Conservation (phyloP, 2,797 vertebrate species). For the Gymnopithys bicolor region DNA sequence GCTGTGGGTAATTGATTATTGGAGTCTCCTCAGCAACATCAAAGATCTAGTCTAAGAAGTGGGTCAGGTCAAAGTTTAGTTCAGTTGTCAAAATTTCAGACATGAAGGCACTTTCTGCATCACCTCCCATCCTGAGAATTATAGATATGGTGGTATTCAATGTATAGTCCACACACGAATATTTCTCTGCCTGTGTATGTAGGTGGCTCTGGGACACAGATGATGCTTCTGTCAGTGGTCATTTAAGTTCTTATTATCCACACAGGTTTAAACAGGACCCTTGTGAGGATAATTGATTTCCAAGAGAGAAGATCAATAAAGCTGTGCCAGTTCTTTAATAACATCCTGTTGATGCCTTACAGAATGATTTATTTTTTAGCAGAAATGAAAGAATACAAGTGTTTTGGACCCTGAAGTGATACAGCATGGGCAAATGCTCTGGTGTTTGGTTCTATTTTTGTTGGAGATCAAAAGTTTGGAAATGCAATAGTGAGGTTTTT, state of each 20-base stretch:
- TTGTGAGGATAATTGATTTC: neutral
- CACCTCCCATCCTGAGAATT: neutral
- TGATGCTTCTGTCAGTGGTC: neutral
- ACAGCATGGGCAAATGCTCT: accelerated
- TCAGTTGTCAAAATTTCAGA: neutral
- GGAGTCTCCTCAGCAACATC: neutral
- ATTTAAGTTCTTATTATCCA: neutral
- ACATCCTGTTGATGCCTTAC: neutral
- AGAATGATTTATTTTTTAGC: neutral
- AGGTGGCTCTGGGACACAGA: neutral
- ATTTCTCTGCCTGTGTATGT: accelerated
- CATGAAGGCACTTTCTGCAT: neutral
- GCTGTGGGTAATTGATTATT: neutral
- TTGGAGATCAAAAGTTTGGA: neutral
- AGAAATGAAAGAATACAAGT: neutral
- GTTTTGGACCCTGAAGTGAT: neutral
- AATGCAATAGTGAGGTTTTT: neutral
- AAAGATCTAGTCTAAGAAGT: neutral
- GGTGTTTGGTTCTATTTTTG: neutral
- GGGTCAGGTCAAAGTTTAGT: neutral
- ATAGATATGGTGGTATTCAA: neutral
- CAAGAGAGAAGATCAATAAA: neutral
- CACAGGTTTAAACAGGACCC: neutral
- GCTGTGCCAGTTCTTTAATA: neutral
- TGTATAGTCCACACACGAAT: neutral